Base-by-base conservation (phyloP, 2,888 invertebrate species). In the Drosophila paracracens region DNA sequence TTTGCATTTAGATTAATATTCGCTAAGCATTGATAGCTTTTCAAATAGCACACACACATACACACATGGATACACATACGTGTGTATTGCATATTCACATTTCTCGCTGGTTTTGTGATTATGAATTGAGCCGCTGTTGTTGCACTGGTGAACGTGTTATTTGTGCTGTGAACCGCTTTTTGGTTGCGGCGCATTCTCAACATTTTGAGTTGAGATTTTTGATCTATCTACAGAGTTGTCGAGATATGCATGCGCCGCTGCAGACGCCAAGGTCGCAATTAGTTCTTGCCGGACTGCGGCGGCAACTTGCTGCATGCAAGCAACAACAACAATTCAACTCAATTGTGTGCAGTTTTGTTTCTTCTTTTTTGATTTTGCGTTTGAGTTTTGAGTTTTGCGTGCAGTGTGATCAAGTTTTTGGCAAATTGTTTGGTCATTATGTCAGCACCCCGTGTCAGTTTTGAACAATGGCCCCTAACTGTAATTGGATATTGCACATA, bases 181-280 rank as follows among this genome's bases (percentile, higher is more conserved):
- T 50, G 48, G 27, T 10, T 31, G 40, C 56, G 29, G 50, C 56
- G 59, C 77, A 76, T 76, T 76, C 73, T 81, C 70, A 52, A 61
- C 62, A 61, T 58, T 21, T 21, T 21, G 25, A 25, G 65, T 59
- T 35, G 59, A 74, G 58, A 74, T 62, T 57, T 54, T 58, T 40
- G 67, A 80, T 46, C 16, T 16, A 83, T 88, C 89, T 83, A 72
- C 50, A 70, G n/a, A 58, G 67, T 48, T 40, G 27, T 29, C 16
- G 16, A 40, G 71, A 71, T 74, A 65, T 72, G 78, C 90, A 85
- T 86, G 87, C 52, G 56, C 65, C 33, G 67, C 63, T 46, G 63
- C 61, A 33, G 69, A 70, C 76, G 79, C 67, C 85, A 86, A 89
- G 85, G 85, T 85, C 88, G 85, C 84, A 89, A 89, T 85, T 83